Evolutionary conservation across 2,888 invertebrate genomes (phyloP).

Genomic region (Calephelis perditalis): DNA sequence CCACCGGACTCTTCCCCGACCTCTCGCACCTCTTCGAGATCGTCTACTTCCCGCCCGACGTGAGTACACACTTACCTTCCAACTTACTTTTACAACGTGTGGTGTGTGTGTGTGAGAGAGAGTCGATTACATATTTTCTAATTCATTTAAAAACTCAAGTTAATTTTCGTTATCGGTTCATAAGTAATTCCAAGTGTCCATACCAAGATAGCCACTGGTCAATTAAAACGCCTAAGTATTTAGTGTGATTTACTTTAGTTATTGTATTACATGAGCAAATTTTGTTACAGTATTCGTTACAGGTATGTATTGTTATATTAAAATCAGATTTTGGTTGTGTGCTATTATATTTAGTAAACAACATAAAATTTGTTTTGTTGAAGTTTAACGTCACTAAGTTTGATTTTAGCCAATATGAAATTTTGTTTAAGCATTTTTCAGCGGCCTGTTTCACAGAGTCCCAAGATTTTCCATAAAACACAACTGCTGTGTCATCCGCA

Average conservation of each 20-base stretch:
- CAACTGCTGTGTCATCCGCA: background rate
- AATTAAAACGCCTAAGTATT: conserved; percentile 21
- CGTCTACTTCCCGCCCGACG: conserved; percentile 94
- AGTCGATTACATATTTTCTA: background rate
- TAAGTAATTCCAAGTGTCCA: conserved; percentile 18
- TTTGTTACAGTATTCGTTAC: background rate
- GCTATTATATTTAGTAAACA: background rate
- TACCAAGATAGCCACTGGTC: conserved; percentile 21
- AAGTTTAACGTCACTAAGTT: conserved; percentile 16
- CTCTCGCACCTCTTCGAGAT: conserved; percentile 95
- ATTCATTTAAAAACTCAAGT: conserved; percentile 22
- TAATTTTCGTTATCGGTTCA: conserved; percentile 17
- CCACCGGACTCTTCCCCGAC: conserved; percentile 91
- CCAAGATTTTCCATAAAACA: conserved; percentile 13
- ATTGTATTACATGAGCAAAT: conserved; percentile 15
- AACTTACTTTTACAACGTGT: background rate
- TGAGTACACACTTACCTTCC: conserved; percentile 66
- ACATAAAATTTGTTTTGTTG: conserved; percentile 6
- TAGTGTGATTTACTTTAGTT: conserved; percentile 14
- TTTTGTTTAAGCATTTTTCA: conserved; percentile 13
- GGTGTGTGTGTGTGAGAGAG: too few relatives aligned
- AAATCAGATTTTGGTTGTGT: conserved; percentile 10
- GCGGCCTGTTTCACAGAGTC: background rate
- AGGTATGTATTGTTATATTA: conserved; percentile 1
- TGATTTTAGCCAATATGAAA: conserved; percentile 14